Evolutionary conservation across 2,113 vertebrate genomes (phyloP).

Genomic region (Passer montanus): DNA sequence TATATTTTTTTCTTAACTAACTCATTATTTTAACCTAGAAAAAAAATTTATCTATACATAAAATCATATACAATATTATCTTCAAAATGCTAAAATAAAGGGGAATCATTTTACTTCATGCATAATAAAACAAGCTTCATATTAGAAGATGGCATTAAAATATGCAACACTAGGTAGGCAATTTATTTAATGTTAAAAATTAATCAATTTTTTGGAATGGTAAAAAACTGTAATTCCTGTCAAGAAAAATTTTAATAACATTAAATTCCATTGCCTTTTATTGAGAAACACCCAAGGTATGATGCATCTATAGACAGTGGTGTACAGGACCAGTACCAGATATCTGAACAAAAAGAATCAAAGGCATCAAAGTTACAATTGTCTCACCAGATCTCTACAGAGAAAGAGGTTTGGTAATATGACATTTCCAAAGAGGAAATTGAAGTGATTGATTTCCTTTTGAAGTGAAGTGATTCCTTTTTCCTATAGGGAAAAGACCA

Average conservation of each 20-base stretch:
- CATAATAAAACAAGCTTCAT: neutral
- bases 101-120: neutral
- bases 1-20: neutral
- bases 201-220: neutral
- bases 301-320: neutral
- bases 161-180: neutral
- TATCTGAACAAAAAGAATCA: neutral
- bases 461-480: no score
- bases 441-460: neutral
- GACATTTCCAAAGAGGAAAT: neutral
- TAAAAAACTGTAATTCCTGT: neutral
- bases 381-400: no score
- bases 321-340: neutral
- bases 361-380: neutral
- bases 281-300: neutral
- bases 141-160: neutral
- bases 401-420: neutral
- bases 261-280: neutral
- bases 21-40: neutral
- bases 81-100: neutral
- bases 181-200: neutral
- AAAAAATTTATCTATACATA: neutral
- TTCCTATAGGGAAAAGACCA: neutral
- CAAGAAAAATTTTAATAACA: neutral
- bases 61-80: neutral